A percentile compares a stretch with the other conserved stretches of the same genome.
phyloP scores from a whole-genome alignment of 2,113 vertebrate species.

The Phasianus colchicus region DNA sequence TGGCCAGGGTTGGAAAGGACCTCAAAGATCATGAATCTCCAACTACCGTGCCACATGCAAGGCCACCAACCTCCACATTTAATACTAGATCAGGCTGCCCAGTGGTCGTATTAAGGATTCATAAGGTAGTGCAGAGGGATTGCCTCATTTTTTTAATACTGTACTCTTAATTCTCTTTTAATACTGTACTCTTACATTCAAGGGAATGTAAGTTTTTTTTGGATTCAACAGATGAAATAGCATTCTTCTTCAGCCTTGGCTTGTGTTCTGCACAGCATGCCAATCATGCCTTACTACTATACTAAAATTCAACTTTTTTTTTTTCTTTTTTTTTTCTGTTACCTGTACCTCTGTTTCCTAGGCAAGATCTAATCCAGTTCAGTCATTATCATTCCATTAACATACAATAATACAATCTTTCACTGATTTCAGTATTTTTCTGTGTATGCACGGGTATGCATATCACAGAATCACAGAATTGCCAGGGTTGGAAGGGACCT shows the following conservation, averaged over 20 bases:
- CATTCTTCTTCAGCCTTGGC: background rate
- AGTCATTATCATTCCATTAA: background rate
- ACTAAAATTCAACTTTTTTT: background rate
- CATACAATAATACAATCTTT: background rate
- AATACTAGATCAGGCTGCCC: no score
- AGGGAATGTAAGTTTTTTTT: background rate
- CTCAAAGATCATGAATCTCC: no score
- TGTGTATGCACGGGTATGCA: background rate
- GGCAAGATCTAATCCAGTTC: background rate
- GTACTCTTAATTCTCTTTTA: background rate
- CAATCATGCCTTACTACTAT: background rate
- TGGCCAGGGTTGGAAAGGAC: no score
- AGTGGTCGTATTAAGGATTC: background rate
- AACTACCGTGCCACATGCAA: no score
- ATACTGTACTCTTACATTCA: background rate
- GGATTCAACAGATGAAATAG: background rate
- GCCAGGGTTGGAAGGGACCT: no score
- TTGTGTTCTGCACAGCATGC: background rate
- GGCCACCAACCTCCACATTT: no score
- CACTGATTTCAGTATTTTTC: background rate
- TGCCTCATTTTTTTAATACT: background rate
- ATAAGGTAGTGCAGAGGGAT: background rate
- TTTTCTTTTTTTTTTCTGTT: background rate
- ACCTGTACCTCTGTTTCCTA: background rate
- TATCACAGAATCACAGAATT: no score